phyloP scores from a whole-genome alignment of 2,888 invertebrate species.

The Ormyrus rosae region DNA sequence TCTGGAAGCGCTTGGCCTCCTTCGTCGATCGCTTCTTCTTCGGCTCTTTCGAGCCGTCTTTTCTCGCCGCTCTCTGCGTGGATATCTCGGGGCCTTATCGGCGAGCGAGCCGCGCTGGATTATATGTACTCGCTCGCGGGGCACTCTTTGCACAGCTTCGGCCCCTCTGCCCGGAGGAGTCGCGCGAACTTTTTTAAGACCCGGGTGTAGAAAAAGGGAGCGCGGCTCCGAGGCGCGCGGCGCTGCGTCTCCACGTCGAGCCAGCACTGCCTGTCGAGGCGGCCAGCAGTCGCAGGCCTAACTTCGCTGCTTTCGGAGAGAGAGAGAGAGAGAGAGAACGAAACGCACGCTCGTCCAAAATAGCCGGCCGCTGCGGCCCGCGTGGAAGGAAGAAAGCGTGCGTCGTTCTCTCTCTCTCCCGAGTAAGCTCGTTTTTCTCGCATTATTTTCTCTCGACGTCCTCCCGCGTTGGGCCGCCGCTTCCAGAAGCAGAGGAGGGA shows the following conservation, averaged over 20 bases:
- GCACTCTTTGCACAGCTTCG: too few relatives aligned
- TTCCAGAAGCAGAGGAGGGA: not conserved
- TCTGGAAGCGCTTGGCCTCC: constrained; percentile 60
- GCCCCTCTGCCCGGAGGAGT: too few relatives aligned
- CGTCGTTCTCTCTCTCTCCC: not conserved
- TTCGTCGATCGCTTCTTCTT: constrained; percentile 29
- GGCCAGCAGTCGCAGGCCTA: constrained; percentile 1
- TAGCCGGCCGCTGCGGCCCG: constrained; percentile 64
- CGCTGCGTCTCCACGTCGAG: constrained; percentile 29
- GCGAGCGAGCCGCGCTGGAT: too few relatives aligned
- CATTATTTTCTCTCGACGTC: not conserved
- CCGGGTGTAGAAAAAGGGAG: not conserved
- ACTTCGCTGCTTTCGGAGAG: constrained; percentile 8
- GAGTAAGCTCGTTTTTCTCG: not conserved
- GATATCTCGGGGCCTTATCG: too few relatives aligned
- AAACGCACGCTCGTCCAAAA: constrained; percentile 65
- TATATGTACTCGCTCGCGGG: too few relatives aligned
- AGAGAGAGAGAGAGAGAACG: not conserved
- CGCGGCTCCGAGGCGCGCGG: constrained; percentile 8
- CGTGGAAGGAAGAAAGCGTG: constrained; percentile 29
- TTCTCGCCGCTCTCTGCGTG: not conserved
- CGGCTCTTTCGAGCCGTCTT: not conserved
- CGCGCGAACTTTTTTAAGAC: too few relatives aligned
- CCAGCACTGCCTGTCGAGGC: constrained; percentile 26
- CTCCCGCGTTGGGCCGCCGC: not conserved